These are phyloP conservation scores for Lethocerus indicus DNA, from an alignment of 1,140 invertebrate genomes.

Conservation along the genomic window DNA sequence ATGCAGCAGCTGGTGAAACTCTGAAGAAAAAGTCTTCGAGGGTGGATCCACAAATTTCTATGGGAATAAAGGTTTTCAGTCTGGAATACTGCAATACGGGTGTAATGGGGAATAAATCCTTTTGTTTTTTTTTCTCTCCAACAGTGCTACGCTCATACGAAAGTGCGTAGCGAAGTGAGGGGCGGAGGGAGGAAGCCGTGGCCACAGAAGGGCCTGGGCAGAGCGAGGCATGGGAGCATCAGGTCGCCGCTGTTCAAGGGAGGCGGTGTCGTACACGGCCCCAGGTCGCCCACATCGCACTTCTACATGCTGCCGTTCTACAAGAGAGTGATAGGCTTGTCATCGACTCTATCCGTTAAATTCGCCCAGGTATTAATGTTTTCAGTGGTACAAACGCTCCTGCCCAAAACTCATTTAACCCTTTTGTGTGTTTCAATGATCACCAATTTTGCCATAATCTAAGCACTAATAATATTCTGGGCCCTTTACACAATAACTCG, in stretches of 20 bases:
- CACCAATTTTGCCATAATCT: no score
- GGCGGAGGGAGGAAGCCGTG: conserved; percentile 85
- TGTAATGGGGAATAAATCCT: background rate
- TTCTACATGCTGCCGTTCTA: conserved; percentile 86
- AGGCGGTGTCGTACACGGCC: conserved; percentile 76
- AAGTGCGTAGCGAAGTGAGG: conserved; percentile 61
- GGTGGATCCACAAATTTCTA: no score
- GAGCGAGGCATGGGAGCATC: conserved; percentile 79
- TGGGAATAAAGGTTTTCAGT: no score
- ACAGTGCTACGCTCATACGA: conserved; percentile 47
- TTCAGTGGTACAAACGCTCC: no score
- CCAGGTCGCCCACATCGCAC: conserved; percentile 67
- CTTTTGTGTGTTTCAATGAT: no score
- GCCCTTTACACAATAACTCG: no score
- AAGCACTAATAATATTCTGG: no score
- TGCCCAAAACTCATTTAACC: no score
- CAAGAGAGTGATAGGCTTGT: conserved; percentile 58
- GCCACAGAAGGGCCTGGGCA: conserved; percentile 86
- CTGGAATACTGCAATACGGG: no score
- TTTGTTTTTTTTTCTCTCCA: conserved; percentile 18
- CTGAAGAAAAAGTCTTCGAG: no score
- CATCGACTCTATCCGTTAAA: conserved; percentile 70
- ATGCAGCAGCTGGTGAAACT: no score
- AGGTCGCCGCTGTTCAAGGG: conserved; percentile 60
- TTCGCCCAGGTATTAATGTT: conserved; percentile 46